Base-by-base conservation (phyloP, 2,888 invertebrate genomes). In the Papilio protenor region DNA sequence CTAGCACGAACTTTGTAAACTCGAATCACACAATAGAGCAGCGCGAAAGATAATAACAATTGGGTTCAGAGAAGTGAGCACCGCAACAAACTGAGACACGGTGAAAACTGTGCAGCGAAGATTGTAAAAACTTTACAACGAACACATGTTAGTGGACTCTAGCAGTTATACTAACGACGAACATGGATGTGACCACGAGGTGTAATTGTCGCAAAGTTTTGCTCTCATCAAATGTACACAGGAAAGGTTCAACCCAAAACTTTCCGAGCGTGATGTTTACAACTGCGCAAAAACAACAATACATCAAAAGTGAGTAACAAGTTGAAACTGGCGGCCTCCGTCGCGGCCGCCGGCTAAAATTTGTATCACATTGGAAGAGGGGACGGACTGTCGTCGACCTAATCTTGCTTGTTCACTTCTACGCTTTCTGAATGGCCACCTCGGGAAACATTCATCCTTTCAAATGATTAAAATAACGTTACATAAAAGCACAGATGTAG, bases 231-330 rank as follows among this genome's bases (percentile, higher is more conserved):
- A 73, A 77, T 72, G 61, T 78, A 78, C 78, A 79, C 75, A 77
- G 76, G 59, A 72, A 57, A 75, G 45, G 40, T 76, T 70, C 73
- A 88, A 89, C 91, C 90, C 88, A 85, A 92, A 93, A 92, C 86
- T 93, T 91, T 89, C 82, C 84, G 84, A 86, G 84, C 85, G 84
- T 85, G 84, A 90, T 91, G 90, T 91, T 93, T 91, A 91, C 89
- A 92, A 92, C 89, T 91, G 87, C 86, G 88, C 89, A 91, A 91
- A 92, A 94, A 93, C 91, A 92, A 88, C 91, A 88, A 92, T 93
- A 93, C 89, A 93, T 93, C 93, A 93, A 92, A 93, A 94, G 91
- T 91, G 89, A 92, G 90, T 92, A 91, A 90, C 88, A 91, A 92
- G 90, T 91, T 90, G 40, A 18, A 90, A 92, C 91, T 88, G 89